These are phyloP conservation scores for Psittacula echo DNA, from an alignment of 2,797 vertebrate species.

Conservation along the genomic window DNA sequence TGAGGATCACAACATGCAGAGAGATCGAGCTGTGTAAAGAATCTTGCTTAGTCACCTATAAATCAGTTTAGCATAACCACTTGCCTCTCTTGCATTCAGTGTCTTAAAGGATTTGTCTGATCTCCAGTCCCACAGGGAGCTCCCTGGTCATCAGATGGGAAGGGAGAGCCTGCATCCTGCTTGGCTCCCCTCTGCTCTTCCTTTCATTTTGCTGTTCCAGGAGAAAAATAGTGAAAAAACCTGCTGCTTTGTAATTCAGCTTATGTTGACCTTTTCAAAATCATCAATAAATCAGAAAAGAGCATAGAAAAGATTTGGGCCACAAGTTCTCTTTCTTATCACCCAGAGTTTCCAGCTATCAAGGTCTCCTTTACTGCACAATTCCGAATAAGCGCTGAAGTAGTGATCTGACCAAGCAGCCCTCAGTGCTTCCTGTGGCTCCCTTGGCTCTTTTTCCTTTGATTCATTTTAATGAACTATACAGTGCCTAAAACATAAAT, in stretches of 20 bases:
- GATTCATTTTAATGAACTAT: constrained; percentile 20
- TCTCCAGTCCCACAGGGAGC: neutral
- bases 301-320: neutral
- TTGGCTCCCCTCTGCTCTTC: neutral
- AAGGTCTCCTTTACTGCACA: neutral
- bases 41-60: neutral
- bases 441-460: neutral
- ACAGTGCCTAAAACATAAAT: neutral
- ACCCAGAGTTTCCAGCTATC: neutral
- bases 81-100: neutral
- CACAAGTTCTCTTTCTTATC: neutral
- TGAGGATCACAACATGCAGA: neutral
- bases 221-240: neutral
- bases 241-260: neutral
- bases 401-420: neutral
- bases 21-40: neutral
- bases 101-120: neutral
- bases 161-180: neutral
- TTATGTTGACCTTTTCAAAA: neutral
- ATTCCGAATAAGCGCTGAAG: neutral
- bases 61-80: neutral
- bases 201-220: neutral
- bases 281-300: neutral
- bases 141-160: neutral
- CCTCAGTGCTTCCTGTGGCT: neutral